Base-by-base conservation (phyloP, 2,797 vertebrate genomes). In the Melanotaenia boesemani region DNA sequence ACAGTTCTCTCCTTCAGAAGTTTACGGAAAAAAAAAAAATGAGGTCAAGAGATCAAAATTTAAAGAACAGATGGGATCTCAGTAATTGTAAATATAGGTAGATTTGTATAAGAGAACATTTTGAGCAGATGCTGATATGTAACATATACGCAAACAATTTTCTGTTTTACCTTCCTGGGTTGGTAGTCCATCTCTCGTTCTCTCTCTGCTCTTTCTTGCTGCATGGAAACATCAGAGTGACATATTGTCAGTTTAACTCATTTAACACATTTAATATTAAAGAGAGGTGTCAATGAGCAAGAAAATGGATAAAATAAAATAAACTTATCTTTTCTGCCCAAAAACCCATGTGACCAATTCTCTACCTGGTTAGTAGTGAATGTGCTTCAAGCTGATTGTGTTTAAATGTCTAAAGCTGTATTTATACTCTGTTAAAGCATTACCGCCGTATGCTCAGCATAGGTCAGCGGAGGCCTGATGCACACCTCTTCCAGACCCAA, bases 151-250 rank as follows among this genome's bases (percentile, higher is more conserved):
- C 18, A 80, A 16, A 84, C n/a, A 67, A 0, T 64, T 16, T 59
- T 76, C 26, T 48, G 10, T 37, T 76, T 91, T 93, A 94, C 94
- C 94, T 95, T 94, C 78, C 87, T 91, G 52, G 91, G 92, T 67
- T 93, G 85, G 81, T 89, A 92, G 78, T 94, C 93, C 78, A 90
- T 82, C 80, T 94, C 93, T 58, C 79, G 85, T 72, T 93, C 93
- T 77, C 88, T 89, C 66, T 92, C 94, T 80, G 86, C 87, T 93
- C 91, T 91, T 87, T 94, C 94, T 89, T 95, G 93, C 91, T 94
- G 91, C 81, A 88, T 67, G 80, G 48, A 37, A 67, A 91, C 59
- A 91, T 64, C 52, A 87, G n/a, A 86, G 81, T 70, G 41, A 84
- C 22, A 82, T 70, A 70, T 1, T 15, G 8, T 86, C 66, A 90